These are phyloP conservation scores for Drosophila erecta DNA, from an alignment of 1,140 invertebrate genomes.

Conservation along the genomic window DNA sequence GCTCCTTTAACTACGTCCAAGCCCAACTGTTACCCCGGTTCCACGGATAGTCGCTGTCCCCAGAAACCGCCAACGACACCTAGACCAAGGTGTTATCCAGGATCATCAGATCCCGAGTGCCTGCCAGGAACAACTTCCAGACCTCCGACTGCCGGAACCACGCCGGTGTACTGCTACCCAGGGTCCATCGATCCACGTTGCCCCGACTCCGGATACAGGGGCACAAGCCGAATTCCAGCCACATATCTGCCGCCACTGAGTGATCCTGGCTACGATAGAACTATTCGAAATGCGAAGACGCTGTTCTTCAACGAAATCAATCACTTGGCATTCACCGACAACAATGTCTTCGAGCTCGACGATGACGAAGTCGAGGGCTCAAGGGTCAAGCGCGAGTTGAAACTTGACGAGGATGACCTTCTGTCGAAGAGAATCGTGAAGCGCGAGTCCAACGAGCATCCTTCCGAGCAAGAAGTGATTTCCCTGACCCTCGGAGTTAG, in stretches of 20 bases:
- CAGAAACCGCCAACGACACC: constrained; percentile 37
- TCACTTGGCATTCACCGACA: constrained; percentile 61
- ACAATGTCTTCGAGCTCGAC: constrained; percentile 71
- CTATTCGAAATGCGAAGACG: constrained; percentile 61
- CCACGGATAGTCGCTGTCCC: constrained; percentile 28
- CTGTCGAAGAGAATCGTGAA: constrained; percentile 70
- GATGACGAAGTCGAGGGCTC: constrained; percentile 54
- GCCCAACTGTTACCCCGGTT: constrained; percentile 35
- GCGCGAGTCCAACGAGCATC: constrained; percentile 56
- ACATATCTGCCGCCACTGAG: constrained; percentile 86
- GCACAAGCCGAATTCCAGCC: constrained; percentile 86
- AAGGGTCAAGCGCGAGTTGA: constrained; percentile 57
- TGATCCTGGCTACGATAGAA: constrained; percentile 67
- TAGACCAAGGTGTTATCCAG: constrained; percentile 69
- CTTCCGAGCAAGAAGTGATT: constrained; percentile 66
- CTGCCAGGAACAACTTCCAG: constrained; percentile 24
- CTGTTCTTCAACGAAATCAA: constrained; percentile 73
- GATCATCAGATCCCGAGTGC: constrained; percentile 80
- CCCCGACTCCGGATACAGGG: constrained; percentile 85
- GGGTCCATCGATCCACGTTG: constrained; percentile 87
- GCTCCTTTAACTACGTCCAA: constrained; percentile 2
- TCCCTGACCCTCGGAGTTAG: constrained; percentile 69
- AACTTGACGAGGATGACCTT: constrained; percentile 40
- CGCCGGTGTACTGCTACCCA: constrained; percentile 86
- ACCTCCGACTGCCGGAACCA: constrained; percentile 83